Base-by-base conservation (phyloP, 2,113 vertebrate genomes). In the Upupa epops region DNA sequence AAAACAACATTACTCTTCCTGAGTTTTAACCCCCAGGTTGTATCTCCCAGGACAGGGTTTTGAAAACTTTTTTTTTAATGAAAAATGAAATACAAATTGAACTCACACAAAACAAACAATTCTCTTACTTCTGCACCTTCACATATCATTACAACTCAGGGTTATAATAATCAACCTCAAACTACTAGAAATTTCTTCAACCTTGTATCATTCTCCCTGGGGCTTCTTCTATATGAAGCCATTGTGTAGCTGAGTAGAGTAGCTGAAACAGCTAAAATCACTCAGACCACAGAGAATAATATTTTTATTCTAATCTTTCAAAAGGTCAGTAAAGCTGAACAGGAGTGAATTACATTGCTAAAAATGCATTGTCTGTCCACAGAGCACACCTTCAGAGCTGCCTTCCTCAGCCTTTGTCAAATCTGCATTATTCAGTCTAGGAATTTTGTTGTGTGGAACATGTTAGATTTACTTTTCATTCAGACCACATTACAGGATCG, bases 301-400 rank as follows among this genome's bases (percentile, higher is more conserved):
- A 89, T 93, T 97, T 97, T 97, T 95, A 96, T 97, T 97, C 97
- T 92, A 86, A 96, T 95, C 93, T 95, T 96, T 97, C 74, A 83
- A 97, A 97, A 97, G 96, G 93, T 97, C 97, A 97, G 94, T 89
- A 96, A 97, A 96, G 87, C 94, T 79, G 89, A 97, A 89, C 86
- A 91, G 68, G 37, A 88, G 68, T 96, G 95, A 97, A 97, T 97
- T 96, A 84, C 94, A 82, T 85, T 72, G 83, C 92, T 96, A 88
- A 96, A 96, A 96, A 95, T 86, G 73, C 85, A 91, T 60, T 96
- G 86, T 95, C 89, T 96, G 71, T 94, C 95, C 97, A 61, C 88
- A 93, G 36, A 83, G 75, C 58, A 83, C 65, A 91, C 78, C 86
- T 95, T 92, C 93, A 88, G 89, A 97, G 94, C 83, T 90, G 63